Conservation (phyloP, 2,888 invertebrate genomes). For the Chydorus sphaericus region DNA sequence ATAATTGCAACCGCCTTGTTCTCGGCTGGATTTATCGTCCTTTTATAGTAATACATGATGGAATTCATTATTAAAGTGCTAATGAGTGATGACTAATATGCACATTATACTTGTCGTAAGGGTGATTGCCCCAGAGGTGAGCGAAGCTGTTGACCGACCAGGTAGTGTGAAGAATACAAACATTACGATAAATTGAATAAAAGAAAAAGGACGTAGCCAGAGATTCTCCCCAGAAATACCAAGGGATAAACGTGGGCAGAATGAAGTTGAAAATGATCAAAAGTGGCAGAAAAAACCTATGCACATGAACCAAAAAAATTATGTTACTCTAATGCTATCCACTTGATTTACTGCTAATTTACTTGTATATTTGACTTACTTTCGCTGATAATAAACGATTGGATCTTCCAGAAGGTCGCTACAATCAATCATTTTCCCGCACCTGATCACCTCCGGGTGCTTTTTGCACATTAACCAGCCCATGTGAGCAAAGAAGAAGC, state of each 20-base stretch:
- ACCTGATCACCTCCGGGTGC: constrained; percentile 73
- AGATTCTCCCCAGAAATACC: constrained; percentile 68
- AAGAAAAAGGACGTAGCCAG: constrained; percentile 65
- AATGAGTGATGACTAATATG: not conserved
- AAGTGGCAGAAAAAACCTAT: constrained; percentile 52
- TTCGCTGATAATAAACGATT: constrained; percentile 72
- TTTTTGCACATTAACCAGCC: constrained; percentile 87
- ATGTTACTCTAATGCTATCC: too few species aligned
- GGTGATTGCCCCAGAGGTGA: constrained; percentile 82
- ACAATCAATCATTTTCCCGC: constrained; percentile 71
- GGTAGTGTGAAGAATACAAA: constrained; percentile 72
- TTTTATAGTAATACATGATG: not conserved
- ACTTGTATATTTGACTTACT: constrained; percentile 31
- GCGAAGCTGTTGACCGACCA: constrained; percentile 86
- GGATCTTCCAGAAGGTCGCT: constrained; percentile 69
- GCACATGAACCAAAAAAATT: too few species aligned
- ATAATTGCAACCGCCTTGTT: constrained; percentile 26
- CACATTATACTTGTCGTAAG: constrained; percentile 62
- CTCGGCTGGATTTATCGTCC: constrained; percentile 22
- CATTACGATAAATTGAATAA: constrained; percentile 62
- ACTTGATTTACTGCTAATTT: too few species aligned
- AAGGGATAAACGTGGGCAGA: constrained; percentile 63
- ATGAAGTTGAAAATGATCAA: constrained; percentile 66
- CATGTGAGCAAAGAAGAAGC: constrained; percentile 91
- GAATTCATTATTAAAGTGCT: not conserved